Conservation (phyloP, 2,888 invertebrate genomes). For the Brachypalpus laphriformis region DNA sequence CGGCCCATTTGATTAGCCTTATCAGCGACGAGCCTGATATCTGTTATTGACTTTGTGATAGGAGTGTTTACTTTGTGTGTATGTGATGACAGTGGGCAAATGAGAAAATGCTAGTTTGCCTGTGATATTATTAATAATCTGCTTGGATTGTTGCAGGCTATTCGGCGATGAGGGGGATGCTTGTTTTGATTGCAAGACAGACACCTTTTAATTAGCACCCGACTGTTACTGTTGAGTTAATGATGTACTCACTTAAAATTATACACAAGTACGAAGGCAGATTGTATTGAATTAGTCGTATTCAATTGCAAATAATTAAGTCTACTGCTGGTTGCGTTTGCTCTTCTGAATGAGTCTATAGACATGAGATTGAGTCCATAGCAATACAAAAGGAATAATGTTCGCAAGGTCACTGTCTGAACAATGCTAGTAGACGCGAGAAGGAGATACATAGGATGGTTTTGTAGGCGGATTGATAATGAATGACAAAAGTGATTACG, state of each 20-base stretch:
- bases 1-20: slow-evolving; percentile 59
- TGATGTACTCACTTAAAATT: neutral
- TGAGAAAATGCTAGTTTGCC: slow-evolving; percentile 31
- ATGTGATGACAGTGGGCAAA: slow-evolving; percentile 21
- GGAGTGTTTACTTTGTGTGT: slow-evolving; percentile 38
- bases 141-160: neutral
- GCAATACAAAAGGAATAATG: neutral
- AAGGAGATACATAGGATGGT: too few relatives aligned
- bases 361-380: neutral
- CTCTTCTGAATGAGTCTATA: too few relatives aligned
- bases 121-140: slow-evolving; percentile 4
- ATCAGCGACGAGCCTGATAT: slow-evolving; percentile 51
- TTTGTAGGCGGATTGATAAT: neutral
- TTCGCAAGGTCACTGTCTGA: neutral
- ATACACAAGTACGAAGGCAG: neutral
- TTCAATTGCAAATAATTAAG: neutral
- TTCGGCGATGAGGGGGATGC: neutral
- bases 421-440: too few relatives aligned
- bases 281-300: too few relatives aligned
- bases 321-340: too few relatives aligned
- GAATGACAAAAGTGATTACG: neutral
- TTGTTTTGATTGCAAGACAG: slow-evolving; percentile 24
- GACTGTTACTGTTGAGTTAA: neutral
- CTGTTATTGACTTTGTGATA: slow-evolving; percentile 64
- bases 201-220: slow-evolving; percentile 22